phyloP scores from a whole-genome alignment of 2,888 invertebrate species.

The Drosophila mercatorum region DNA sequence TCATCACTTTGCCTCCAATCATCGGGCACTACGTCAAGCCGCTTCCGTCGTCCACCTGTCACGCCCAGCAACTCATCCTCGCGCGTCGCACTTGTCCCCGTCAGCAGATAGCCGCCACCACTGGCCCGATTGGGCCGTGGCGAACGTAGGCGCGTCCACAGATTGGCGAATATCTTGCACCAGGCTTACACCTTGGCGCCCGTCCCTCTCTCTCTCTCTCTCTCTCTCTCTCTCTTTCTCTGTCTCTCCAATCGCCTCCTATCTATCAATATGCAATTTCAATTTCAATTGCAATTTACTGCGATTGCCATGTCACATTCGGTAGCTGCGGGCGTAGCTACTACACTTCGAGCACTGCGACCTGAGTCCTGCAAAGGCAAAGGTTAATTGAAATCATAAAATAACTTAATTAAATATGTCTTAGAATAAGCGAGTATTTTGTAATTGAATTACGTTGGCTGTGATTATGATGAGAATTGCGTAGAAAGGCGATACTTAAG shows the following conservation, averaged over 20 bases:
- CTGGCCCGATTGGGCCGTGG: conserved; percentile 85
- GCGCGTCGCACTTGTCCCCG: conserved; percentile 75
- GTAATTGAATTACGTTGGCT: too few species aligned
- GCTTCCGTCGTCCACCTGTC: conserved; percentile 65
- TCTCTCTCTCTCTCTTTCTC: too few species aligned
- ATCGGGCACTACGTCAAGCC: conserved; percentile 28
- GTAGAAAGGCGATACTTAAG: neutral
- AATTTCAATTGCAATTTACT: conserved; percentile 42
- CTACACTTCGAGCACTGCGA: conserved; percentile 5
- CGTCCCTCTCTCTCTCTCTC: conserved; percentile 3
- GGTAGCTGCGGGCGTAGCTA: neutral
- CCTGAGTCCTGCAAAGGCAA: neutral
- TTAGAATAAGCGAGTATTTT: neutral
- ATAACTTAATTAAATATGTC: conserved; percentile 6
- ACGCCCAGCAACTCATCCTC: conserved; percentile 72
- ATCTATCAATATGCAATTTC: conserved; percentile 21
- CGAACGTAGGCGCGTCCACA: conserved; percentile 84
- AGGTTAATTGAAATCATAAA: neutral
- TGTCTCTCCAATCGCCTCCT: neutral
- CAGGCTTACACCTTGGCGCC: conserved; percentile 63
- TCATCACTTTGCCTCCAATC: conserved; percentile 29
- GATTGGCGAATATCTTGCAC: conserved; percentile 82
- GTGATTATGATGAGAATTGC: neutral
- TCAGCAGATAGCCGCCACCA: conserved; percentile 84
- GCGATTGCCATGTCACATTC: conserved; percentile 28